Percentiles rank a stretch among this genome's conserved stretches.
Evolutionary conservation across 2,797 vertebrate genomes (phyloP).

Genomic region (Pygocentrus nattereri): DNA sequence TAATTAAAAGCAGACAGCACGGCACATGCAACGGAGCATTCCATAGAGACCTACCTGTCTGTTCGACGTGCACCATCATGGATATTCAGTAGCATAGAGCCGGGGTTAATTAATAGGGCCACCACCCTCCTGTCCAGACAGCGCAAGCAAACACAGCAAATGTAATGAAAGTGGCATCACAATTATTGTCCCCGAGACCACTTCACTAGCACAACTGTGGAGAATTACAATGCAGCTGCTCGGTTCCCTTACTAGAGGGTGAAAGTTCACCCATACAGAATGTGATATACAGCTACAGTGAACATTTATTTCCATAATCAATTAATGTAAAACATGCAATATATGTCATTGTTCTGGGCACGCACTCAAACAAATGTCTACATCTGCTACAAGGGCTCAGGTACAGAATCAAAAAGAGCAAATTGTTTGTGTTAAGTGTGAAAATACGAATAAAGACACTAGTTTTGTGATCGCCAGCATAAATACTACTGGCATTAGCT

Average conservation of each 20-base stretch:
- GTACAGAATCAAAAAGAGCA: too few relatives aligned
- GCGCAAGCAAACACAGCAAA: slow-evolving; percentile 49
- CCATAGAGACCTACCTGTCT: slow-evolving; percentile 59
- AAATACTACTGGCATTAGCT: too few relatives aligned
- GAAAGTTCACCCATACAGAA: background rate
- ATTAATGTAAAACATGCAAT: too few relatives aligned
- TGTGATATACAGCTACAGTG: background rate
- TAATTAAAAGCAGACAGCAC: slow-evolving; percentile 73
- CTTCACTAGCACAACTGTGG: background rate
- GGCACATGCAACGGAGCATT: slow-evolving; percentile 59
- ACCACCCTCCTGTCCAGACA: slow-evolving; percentile 48
- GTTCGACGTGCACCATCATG: slow-evolving; percentile 54
- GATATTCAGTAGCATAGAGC: slow-evolving; percentile 64
- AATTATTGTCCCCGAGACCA: slow-evolving; percentile 58
- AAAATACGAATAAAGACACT: too few relatives aligned
- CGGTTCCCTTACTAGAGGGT: background rate
- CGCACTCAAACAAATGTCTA: too few relatives aligned
- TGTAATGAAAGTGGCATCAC: slow-evolving; percentile 79
- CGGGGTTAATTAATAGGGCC: slow-evolving; percentile 76
- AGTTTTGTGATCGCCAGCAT: too few relatives aligned
- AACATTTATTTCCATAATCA: background rate
- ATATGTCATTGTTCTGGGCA: too few relatives aligned
- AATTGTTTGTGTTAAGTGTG: too few relatives aligned
- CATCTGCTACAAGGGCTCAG: too few relatives aligned
- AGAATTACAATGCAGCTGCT: background rate